A percentile compares a stretch with the other conserved stretches of the same genome.
phyloP scores from a whole-genome alignment of 2,797 vertebrate genomes.

The Macropodus opercularis region DNA sequence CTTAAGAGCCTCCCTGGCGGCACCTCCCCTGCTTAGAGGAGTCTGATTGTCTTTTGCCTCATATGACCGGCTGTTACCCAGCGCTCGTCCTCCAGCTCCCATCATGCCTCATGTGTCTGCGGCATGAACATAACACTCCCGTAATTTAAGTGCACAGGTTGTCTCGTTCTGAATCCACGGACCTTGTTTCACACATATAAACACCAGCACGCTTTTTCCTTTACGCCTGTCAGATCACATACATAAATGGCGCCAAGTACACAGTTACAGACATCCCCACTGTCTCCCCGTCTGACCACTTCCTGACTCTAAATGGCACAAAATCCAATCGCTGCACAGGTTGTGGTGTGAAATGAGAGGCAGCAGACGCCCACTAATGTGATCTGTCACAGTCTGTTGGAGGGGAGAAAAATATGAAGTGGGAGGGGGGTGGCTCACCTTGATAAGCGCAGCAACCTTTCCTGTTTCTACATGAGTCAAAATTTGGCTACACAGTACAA shows the following conservation, averaged over 20 bases:
- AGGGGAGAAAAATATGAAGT: slow-evolving; percentile 55
- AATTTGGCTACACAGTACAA: slow-evolving; percentile 74
- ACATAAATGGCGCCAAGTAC: slow-evolving; percentile 37
- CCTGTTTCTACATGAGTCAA: slow-evolving; percentile 70
- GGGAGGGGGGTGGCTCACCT: slow-evolving; percentile 58
- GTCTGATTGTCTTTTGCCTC: slow-evolving; percentile 17
- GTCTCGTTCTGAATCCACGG: slow-evolving; percentile 16
- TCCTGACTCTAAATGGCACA: slow-evolving; percentile 56
- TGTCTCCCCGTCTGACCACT: slow-evolving; percentile 53
- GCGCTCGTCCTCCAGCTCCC: slow-evolving; percentile 50
- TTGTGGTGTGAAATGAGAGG: slow-evolving; percentile 71
- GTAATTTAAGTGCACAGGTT: slow-evolving; percentile 38
- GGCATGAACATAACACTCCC: slow-evolving; percentile 35
- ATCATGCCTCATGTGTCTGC: slow-evolving; percentile 37
- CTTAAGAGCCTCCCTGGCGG: slow-evolving; percentile 14
- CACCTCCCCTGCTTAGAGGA: slow-evolving; percentile 29
- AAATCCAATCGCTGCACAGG: slow-evolving; percentile 63
- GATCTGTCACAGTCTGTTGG: slow-evolving; percentile 75
- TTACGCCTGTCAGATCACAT: slow-evolving; percentile 55
- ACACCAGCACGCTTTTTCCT: slow-evolving; percentile 25
- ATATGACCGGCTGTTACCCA: slow-evolving; percentile 36
- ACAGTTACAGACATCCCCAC: slow-evolving; percentile 37
- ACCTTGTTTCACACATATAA: slow-evolving; percentile 17
- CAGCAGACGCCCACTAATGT: slow-evolving; percentile 69
- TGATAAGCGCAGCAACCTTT: slow-evolving; percentile 70